phyloP scores from a whole-genome alignment of 2,888 invertebrate genomes.

The Orgyia antiqua region DNA sequence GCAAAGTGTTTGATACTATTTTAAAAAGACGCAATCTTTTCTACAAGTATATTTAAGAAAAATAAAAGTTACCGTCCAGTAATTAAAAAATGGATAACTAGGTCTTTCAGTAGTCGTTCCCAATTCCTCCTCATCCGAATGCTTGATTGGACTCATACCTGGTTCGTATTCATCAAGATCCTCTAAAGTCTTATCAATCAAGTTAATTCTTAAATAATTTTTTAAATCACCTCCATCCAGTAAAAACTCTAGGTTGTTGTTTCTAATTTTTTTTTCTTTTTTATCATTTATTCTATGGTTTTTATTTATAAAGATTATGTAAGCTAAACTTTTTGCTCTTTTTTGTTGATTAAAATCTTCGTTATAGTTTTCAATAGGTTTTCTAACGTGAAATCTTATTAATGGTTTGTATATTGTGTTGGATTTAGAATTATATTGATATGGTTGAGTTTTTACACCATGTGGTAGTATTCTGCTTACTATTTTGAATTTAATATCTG shows the following conservation, averaged over 20 bases:
- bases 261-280: neutral
- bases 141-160: neutral
- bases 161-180: neutral
- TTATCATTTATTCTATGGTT: neutral
- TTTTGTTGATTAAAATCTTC: slow-evolving; percentile 1
- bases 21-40: too few species aligned
- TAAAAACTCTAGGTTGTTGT: too few species aligned
- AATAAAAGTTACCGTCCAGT: slow-evolving; percentile 55
- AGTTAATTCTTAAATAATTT: neutral
- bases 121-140: rapidly evolving
- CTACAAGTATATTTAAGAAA: too few species aligned
- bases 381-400: slow-evolving; percentile 23
- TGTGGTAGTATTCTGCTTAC: slow-evolving; percentile 30
- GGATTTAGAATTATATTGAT: slow-evolving; percentile 23
- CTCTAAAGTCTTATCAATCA: slow-evolving; percentile 1
- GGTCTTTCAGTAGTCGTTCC: slow-evolving; percentile 5
- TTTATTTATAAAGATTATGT: slow-evolving; percentile 1
- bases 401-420: slow-evolving; percentile 30
- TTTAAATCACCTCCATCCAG: too few species aligned
- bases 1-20: too few species aligned
- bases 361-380: slow-evolving; percentile 8
- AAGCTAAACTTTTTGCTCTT: slow-evolving; percentile 1
- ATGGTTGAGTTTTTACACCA: slow-evolving; percentile 7
- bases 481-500: too few species aligned
- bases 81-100: slow-evolving; percentile 34